phyloP scores from a whole-genome alignment of 2,113 vertebrate genomes.

The Mastomys coucha region DNA sequence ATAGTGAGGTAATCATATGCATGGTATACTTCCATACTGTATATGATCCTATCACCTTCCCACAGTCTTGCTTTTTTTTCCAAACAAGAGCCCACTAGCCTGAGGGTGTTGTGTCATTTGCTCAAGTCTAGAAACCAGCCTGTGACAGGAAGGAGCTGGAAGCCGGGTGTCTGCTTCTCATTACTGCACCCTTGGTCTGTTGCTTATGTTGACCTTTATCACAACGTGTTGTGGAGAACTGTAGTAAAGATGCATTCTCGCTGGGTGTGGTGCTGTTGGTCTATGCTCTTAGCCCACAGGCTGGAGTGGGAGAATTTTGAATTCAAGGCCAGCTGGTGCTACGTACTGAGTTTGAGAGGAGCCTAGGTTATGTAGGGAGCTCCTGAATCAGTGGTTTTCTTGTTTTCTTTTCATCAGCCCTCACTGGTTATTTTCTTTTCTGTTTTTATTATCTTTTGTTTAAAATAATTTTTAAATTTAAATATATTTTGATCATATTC shows the following conservation, averaged over 20 bases:
- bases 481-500: background rate
- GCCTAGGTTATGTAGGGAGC: background rate
- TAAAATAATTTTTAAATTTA: background rate
- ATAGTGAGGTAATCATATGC: background rate
- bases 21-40: background rate
- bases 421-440: background rate
- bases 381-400: background rate
- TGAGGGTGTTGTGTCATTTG: background rate
- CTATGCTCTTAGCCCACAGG: too few relatives aligned
- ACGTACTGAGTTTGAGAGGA: background rate
- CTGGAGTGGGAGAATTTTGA: background rate
- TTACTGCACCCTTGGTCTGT: background rate
- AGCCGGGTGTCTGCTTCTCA: background rate
- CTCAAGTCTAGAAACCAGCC: background rate
- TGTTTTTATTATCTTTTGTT: background rate
- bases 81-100: background rate
- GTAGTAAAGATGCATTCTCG: background rate
- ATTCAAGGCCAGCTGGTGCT: background rate
- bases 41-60: background rate
- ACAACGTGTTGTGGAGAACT: background rate
- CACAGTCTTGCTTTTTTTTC: background rate
- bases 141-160: background rate
- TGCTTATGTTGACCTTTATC: background rate
- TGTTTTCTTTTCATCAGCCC: background rate
- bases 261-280: background rate